Evolutionary conservation across 2,113 vertebrate species (phyloP), one percentile per base, ranked within the genome.

Genomic region (Electrona antarctica): DNA sequence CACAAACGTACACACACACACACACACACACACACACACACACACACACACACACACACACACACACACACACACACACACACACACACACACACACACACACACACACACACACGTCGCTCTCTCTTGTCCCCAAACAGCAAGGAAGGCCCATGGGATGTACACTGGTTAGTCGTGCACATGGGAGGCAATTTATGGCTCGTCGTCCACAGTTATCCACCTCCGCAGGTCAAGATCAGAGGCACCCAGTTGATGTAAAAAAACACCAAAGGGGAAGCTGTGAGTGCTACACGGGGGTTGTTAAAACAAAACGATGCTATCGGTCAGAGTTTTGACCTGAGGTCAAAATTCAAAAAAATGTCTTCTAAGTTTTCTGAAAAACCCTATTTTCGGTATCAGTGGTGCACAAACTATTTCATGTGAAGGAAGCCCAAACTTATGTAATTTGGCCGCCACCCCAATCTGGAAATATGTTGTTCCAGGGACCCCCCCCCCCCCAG

Each of bases 101-200:
- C 62, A 33, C 9, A 7, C 49, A 66, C 52, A 66, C 28, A 9
- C 29, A 7, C 64, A 67, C 21, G 15, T 54, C 67, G 58, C 60
- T 69, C 67, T 78, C 73, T 21, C 55, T 73, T 78, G 78, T 77
- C 72, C 83, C 77, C 78, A 74, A 85, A 77, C 77, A 57, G 63
- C 72, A 64, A 67, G 3, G 60, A 82, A 49, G 79, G 70, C 51
- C 67, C 45, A 58, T 64, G 67, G 76, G 75, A 83, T 71, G 76
- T 56, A 84, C 80, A 81, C 69, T 75, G 78, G 75, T 88, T 80
- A 76, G 58, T 59, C 47, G 62, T 67, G 13, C 70, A 79, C 71
- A 69, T 21, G 5, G 69, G 76, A 83, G 56, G 69, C 68, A 77
- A 84, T 88, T 82, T 80, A 84, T 80, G 72, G 75, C 80, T 67